A percentile compares a stretch with the other conserved stretches of the same genome.
Conservation (phyloP, 2,888 invertebrate genomes). For the Cyclophora albipunctata region DNA sequence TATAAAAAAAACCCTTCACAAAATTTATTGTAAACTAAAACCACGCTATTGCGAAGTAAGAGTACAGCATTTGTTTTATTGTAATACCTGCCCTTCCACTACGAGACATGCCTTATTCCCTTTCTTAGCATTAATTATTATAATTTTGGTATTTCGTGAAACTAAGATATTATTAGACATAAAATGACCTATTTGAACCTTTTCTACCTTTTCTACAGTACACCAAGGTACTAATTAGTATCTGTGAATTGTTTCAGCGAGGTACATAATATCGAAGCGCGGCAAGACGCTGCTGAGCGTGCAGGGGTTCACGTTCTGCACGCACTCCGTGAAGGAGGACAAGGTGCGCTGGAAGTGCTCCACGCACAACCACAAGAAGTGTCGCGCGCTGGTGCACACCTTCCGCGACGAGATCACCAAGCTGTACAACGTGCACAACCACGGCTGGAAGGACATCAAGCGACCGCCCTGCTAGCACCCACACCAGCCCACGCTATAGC, state of each 20-base stretch:
- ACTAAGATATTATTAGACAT: too few species aligned
- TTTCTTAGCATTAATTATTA: too few species aligned
- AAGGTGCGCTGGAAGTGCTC: slow-evolving; percentile 33
- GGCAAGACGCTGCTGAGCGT: slow-evolving; percentile 25
- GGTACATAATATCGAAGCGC: slow-evolving; percentile 24
- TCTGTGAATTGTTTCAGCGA: slow-evolving; percentile 16
- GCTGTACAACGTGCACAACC: slow-evolving; percentile 23
- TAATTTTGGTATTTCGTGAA: too few species aligned
- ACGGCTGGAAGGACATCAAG: slow-evolving; percentile 1
- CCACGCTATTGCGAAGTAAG: too few species aligned
- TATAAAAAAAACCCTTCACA: too few species aligned
- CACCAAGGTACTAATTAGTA: too few species aligned
- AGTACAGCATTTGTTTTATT: too few species aligned
- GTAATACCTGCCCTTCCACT: too few species aligned
- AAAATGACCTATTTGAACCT: too few species aligned
- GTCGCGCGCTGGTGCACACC: slow-evolving; percentile 27
- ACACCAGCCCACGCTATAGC: not conserved
- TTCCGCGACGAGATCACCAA: slow-evolving; percentile 16
- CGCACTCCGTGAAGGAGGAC: slow-evolving; percentile 14
- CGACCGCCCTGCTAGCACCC: not conserved
- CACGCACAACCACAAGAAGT: slow-evolving; percentile 29
- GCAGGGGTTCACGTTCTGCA: slow-evolving; percentile 26
- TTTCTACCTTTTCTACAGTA: too few species aligned
- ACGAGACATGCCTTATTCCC: too few species aligned
- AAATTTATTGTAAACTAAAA: too few species aligned